phyloP scores from a whole-genome alignment of 2,888 invertebrate genomes.

The Pollenia griseotomentosa region DNA sequence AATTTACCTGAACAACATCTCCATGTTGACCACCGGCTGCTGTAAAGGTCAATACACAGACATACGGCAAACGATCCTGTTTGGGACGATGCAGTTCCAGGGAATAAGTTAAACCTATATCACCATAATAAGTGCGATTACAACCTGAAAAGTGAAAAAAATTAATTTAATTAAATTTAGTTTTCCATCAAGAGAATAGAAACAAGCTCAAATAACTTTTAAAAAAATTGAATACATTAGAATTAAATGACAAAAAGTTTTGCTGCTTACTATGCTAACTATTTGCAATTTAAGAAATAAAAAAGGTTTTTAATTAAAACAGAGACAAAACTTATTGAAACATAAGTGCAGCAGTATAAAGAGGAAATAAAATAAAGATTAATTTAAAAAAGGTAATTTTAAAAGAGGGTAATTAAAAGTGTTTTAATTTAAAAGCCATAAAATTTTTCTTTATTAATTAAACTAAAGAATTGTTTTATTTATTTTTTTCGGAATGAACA shows the following conservation, averaged over 20 bases:
- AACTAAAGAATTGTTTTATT: too few relatives aligned
- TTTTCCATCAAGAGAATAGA: background rate
- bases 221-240: background rate
- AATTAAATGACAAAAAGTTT: background rate
- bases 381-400: too few relatives aligned
- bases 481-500: too few relatives aligned
- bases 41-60: slow-evolving; percentile 93
- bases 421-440: too few relatives aligned
- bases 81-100: slow-evolving; percentile 93
- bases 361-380: too few relatives aligned
- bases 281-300: too few relatives aligned
- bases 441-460: too few relatives aligned
- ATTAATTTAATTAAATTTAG: slow-evolving; percentile 22
- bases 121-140: slow-evolving; percentile 95
- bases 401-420: too few relatives aligned
- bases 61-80: slow-evolving; percentile 93
- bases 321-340: too few relatives aligned
- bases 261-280: background rate
- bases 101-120: slow-evolving; percentile 94
- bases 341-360: too few relatives aligned
- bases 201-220: background rate
- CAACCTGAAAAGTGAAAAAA: slow-evolving; percentile 85
- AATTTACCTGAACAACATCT: slow-evolving; percentile 92
- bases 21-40: slow-evolving; percentile 93
- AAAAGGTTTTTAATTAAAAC: too few relatives aligned